Evolutionary conservation across 2,113 vertebrate genomes (phyloP), one percentile per base, ranked within the genome.

Genomic region (Piprites chloris): DNA sequence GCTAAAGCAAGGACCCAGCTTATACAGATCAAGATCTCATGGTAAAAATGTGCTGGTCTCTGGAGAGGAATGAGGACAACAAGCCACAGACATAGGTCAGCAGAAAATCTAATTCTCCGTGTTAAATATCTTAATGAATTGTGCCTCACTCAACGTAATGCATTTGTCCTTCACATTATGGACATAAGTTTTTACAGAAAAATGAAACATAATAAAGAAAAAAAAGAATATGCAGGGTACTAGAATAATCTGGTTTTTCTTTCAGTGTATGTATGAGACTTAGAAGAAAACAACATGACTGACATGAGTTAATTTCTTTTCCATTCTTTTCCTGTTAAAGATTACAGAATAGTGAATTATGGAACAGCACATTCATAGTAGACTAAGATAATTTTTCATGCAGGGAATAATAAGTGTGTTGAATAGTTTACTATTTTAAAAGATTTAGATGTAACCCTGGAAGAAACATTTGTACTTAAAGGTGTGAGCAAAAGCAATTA

Each of bases 71-170:
- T 1, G 7, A 76, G 55, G 52, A 87, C 85, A 91, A 9, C 20
- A 69, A 90, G 35, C 35, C 59, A 66, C 1, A 1, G 41, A n/a
- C 53, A 28, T 62, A 9, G 71, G 80, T 90, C 88, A 88, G 52
- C 41, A 80, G 62, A 85, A 96, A 94, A 96, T 86, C 20, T 94
- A 93, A 74, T 95, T 95, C 59, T 92, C 59, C 9, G 4, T n/a
- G 22, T 87, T 93, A 94, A 85, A 28, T 8, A 4, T 49, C 39
- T 86, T 80, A 52, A 84, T 49, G 50, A 93, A 88, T 91, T 88
- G 27, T 91, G 59, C 30, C 30, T 88, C 58, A 39, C 20, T 84
- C 72, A 83, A 44, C 27, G 37, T 84, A 74, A 83, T 74, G 42
- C 14, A 47, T 84, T 90, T 86, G 65, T 78, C 95, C 90, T 95